Evolutionary conservation across 2,888 invertebrate genomes (phyloP).

Genomic region (Pammene fasciana): DNA sequence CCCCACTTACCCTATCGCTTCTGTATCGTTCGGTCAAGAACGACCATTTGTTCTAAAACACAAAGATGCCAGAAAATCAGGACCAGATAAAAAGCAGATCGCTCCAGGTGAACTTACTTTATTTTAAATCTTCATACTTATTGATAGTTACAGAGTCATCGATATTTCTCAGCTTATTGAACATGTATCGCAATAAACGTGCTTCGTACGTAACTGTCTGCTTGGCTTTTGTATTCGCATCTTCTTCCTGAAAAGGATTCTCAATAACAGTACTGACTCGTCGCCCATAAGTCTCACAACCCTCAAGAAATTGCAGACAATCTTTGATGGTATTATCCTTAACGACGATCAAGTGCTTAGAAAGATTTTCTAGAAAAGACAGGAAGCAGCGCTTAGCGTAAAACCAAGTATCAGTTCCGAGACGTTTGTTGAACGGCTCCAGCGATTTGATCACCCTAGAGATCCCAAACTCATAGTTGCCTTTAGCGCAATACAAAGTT

Average conservation of each 20-base stretch:
- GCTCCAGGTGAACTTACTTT: constrained; percentile 69
- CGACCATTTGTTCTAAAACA: constrained; percentile 87
- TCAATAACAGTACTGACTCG: constrained; percentile 93
- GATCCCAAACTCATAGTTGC: constrained; percentile 99
- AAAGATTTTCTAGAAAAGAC: constrained; percentile 94
- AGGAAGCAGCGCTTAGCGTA: constrained; percentile 98
- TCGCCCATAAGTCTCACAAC: constrained; percentile 93
- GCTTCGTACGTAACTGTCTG: constrained; percentile 97
- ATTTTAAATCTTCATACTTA: constrained; percentile 81
- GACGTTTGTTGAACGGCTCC: constrained; percentile 95
- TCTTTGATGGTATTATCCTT: constrained; percentile 94
- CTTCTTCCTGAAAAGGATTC: constrained; percentile 89
- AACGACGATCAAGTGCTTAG: constrained; percentile 94
- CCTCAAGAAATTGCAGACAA: constrained; percentile 94
- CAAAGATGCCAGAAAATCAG: constrained; percentile 79
- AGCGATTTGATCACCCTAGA: constrained; percentile 98
- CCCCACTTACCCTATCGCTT: constrained; percentile 85
- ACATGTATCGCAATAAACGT: constrained; percentile 90
- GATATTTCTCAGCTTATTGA: constrained; percentile 86
- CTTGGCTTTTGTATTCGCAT: constrained; percentile 88
- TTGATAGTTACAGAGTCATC: constrained; percentile 80
- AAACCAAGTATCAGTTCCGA: constrained; percentile 99
- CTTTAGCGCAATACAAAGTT: constrained; percentile 98
- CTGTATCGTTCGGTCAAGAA: constrained; percentile 86
- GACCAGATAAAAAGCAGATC: constrained; percentile 70